A percentile compares a stretch with the other conserved stretches of the same genome.
Evolutionary conservation across 2,113 vertebrate species (phyloP).

Genomic region (Chauna torquata): DNA sequence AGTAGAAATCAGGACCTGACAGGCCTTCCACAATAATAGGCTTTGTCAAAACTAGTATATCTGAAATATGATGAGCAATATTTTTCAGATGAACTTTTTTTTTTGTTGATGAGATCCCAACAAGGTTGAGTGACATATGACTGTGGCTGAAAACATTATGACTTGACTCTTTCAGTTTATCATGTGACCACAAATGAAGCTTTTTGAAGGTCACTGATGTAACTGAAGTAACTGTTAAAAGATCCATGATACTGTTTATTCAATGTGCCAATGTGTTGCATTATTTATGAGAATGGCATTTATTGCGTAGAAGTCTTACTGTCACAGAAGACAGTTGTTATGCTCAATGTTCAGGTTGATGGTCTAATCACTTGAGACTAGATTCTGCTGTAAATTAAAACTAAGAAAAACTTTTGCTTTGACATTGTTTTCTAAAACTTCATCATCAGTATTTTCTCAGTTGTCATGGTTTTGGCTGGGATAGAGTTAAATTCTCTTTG

Average conservation of each 20-base stretch:
- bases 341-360: neutral
- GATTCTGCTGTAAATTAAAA: neutral
- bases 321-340: neutral
- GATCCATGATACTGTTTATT: neutral
- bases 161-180: neutral
- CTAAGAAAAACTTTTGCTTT: neutral
- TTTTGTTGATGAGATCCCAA: neutral
- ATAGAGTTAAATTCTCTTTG: too few species aligned
- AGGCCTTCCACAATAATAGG: neutral
- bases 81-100: rapidly evolving
- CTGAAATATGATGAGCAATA: neutral
- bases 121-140: neutral
- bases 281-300: neutral
- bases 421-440: neutral
- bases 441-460: neutral
- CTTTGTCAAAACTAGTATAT: neutral
- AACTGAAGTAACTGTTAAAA: neutral
- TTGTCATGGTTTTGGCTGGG: too few species aligned
- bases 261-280: neutral
- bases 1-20: neutral
- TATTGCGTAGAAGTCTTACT: neutral
- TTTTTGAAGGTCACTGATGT: neutral
- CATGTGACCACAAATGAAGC: neutral
- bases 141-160: neutral
- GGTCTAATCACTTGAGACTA: neutral